phyloP scores from a whole-genome alignment of 1,140 invertebrate species.

The Drosophila rhopaloa region DNA sequence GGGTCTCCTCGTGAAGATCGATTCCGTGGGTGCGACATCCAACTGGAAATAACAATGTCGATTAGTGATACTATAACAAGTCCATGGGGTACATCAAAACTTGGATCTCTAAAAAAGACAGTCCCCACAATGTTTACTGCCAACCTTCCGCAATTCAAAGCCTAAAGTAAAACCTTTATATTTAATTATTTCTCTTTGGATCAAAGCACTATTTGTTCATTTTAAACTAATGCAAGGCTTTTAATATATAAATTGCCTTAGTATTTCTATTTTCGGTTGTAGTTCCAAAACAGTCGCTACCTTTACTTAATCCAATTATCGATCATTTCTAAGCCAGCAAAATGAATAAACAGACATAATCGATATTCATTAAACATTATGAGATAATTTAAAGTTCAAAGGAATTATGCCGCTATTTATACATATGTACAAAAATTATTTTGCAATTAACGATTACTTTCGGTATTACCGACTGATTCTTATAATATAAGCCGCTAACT shows the following conservation, averaged over 20 bases:
- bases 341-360: background rate
- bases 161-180: background rate
- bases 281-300: background rate
- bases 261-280: background rate
- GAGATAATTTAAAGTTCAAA: constrained; percentile 13
- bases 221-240: background rate
- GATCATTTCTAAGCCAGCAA: constrained; percentile 1
- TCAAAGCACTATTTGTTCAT: background rate
- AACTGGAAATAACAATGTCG: constrained; percentile 86
- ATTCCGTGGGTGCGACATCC: constrained; percentile 95
- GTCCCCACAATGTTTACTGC: background rate
- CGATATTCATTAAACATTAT: constrained; percentile 13
- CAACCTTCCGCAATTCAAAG: background rate
- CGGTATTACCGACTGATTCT: background rate
- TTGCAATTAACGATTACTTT: constrained; percentile 2
- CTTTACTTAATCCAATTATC: constrained; percentile 4
- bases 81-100: background rate
- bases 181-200: background rate
- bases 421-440: background rate
- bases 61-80: background rate
- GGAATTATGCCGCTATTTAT: background rate
- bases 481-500: background rate
- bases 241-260: background rate
- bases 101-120: background rate
- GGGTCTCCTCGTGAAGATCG: constrained; percentile 93